Evolutionary conservation across 2,888 invertebrate species (phyloP).

Genomic region (Megaustenia siamemsis): DNA sequence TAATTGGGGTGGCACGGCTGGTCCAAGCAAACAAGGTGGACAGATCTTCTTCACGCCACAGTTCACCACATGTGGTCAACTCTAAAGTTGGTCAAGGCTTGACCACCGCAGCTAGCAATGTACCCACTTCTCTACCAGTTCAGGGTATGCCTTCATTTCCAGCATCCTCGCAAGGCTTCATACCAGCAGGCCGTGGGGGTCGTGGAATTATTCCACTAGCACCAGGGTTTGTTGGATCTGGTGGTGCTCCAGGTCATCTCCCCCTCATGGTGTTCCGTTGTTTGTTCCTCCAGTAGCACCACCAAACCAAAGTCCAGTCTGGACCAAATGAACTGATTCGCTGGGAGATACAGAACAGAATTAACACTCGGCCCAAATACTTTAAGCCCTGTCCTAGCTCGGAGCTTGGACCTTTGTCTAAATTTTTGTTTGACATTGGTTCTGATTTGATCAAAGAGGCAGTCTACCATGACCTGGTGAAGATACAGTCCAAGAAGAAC

Average conservation of each 20-base stretch:
- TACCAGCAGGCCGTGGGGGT: neutral
- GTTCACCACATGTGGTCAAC: slow-evolving; percentile 23
- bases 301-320: slow-evolving; percentile 66
- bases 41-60: neutral
- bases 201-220: neutral
- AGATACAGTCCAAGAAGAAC: slow-evolving; percentile 90
- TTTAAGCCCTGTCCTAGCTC: slow-evolving; percentile 64
- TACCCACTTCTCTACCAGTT: neutral
- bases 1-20: slow-evolving; percentile 44
- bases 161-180: neutral
- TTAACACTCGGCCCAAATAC: slow-evolving; percentile 60
- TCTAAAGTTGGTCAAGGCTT: too few species aligned
- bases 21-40: neutral
- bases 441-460: slow-evolving; percentile 93
- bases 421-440: slow-evolving; percentile 94
- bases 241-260: neutral
- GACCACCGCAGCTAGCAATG: neutral
- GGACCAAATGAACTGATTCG: slow-evolving; percentile 69
- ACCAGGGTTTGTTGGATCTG: neutral
- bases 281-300: slow-evolving; percentile 47
- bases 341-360: slow-evolving; percentile 68
- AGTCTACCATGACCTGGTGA: slow-evolving; percentile 93
- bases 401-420: slow-evolving; percentile 82
- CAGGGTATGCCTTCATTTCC: neutral
- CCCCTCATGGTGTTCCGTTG: neutral